These are phyloP conservation scores for Rafetus swinhoei DNA, from an alignment of 2,113 vertebrate genomes.

Conservation along the genomic window DNA sequence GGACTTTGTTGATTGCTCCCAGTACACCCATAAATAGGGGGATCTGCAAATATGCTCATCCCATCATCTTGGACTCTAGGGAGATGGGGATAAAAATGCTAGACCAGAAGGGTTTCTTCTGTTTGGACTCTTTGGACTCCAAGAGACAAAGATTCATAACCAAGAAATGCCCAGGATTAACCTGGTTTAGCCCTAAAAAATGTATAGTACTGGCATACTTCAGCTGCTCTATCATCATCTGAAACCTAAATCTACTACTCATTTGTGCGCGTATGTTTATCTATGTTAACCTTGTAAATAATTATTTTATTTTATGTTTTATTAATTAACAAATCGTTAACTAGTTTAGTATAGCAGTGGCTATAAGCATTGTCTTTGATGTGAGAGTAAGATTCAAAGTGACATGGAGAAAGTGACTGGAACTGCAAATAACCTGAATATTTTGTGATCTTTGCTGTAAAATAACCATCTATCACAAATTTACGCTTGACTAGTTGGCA, in stretches of 20 bases:
- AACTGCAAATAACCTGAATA: not conserved
- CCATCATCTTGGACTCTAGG: not conserved
- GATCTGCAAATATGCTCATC: not conserved
- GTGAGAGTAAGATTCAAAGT: not conserved
- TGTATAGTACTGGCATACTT: not conserved
- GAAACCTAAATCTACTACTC: not conserved
- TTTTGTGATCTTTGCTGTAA: no score
- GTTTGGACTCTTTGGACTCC: not conserved
- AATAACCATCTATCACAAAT: no score
- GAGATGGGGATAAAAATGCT: not conserved
- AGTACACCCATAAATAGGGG: not conserved
- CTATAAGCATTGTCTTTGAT: not conserved
- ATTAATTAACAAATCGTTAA: not conserved
- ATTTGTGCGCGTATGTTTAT: not conserved
- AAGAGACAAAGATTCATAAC: not conserved
- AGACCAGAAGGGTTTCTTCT: not conserved
- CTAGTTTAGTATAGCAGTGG: not conserved
- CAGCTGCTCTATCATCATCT: not conserved
- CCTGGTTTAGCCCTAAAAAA: not conserved
- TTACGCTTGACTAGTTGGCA: no score
- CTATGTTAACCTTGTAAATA: not conserved
- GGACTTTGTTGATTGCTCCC: not conserved
- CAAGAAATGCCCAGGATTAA: not conserved
- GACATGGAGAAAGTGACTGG: not conserved
- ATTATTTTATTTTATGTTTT: not conserved